Evolutionary conservation across 2,888 invertebrate genomes (phyloP).

Genomic region (Caenorhabditis sp.): DNA sequence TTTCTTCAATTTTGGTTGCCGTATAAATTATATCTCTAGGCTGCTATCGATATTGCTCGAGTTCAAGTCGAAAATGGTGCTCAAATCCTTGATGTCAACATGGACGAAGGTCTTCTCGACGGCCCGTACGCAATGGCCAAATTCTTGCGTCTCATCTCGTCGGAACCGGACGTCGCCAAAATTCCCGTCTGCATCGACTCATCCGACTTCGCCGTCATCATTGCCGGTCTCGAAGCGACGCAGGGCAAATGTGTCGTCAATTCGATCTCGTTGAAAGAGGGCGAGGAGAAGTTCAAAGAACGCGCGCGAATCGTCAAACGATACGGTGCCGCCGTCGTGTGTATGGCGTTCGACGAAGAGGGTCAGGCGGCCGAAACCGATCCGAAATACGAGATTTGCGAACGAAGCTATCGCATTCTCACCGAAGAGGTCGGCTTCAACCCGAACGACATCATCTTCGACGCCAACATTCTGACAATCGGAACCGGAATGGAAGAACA

Average conservation of each 20-base stretch:
- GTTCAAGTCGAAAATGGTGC: constrained; percentile 76
- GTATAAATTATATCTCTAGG: constrained; percentile 67
- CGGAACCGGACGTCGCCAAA: constrained; percentile 76
- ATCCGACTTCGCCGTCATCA: constrained; percentile 75
- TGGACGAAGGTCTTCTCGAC: constrained; percentile 76
- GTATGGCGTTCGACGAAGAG: constrained; percentile 77
- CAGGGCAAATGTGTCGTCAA: constrained; percentile 76
- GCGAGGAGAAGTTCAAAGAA: constrained; percentile 75
- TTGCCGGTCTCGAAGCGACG: constrained; percentile 75
- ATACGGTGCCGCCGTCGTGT: constrained; percentile 76
- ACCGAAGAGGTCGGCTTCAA: constrained; percentile 74
- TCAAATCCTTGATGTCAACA: constrained; percentile 75
- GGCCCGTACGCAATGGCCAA: constrained; percentile 74
- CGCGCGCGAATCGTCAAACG: constrained; percentile 73
- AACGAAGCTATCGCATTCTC: constrained; percentile 73
- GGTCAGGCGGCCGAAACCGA: constrained; percentile 75
- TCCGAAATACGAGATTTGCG: constrained; percentile 75
- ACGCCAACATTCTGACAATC: constrained; percentile 76
- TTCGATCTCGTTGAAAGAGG: constrained; percentile 76
- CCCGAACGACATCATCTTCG: constrained; percentile 76
- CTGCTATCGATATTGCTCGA: constrained; percentile 75
- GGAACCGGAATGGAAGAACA: constrained; percentile 77
- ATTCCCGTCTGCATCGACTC: constrained; percentile 76
- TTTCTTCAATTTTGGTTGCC: too few species aligned
- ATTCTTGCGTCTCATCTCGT: constrained; percentile 75